Evolutionary conservation across 2,888 invertebrate genomes (phyloP).

Genomic region (Mayetiola destructor): DNA sequence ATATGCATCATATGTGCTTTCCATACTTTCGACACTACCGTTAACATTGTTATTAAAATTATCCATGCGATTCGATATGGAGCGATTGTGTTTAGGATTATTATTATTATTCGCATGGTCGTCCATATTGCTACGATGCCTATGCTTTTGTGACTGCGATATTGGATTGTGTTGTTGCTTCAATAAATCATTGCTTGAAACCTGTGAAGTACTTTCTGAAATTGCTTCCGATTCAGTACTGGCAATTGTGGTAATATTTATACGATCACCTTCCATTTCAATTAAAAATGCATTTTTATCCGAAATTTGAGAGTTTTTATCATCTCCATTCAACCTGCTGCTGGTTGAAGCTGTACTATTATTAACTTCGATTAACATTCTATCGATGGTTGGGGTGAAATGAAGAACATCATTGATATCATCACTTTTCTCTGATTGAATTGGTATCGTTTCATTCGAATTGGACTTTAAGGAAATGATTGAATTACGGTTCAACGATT

Average conservation of each 20-base stretch:
- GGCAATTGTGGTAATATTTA: not conserved
- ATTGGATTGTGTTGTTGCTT: not conserved
- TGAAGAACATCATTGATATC: not conserved
- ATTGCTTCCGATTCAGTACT: not conserved
- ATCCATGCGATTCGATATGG: not conserved
- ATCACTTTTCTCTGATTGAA: not conserved
- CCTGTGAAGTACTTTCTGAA: not conserved
- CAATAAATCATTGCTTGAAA: not conserved
- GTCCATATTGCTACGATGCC: not conserved
- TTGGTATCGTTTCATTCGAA: not conserved
- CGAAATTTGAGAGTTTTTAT: not conserved
- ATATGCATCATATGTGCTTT: not conserved
- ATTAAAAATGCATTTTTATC: not conserved
- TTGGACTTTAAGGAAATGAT: not conserved
- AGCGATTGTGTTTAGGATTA: not conserved
- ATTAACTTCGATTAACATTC: not conserved
- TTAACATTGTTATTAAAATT: not conserved
- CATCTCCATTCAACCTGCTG: not conserved
- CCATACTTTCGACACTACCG: not conserved
- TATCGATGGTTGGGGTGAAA: not conserved
- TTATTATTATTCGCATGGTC: not conserved
- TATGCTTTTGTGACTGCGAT: not conserved
- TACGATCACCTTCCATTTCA: conserved; percentile 1
- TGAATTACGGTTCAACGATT: not conserved
- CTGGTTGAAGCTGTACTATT: not conserved